phyloP scores from a whole-genome alignment of 2,888 invertebrate genomes.

The Diadegma fenestrale region DNA sequence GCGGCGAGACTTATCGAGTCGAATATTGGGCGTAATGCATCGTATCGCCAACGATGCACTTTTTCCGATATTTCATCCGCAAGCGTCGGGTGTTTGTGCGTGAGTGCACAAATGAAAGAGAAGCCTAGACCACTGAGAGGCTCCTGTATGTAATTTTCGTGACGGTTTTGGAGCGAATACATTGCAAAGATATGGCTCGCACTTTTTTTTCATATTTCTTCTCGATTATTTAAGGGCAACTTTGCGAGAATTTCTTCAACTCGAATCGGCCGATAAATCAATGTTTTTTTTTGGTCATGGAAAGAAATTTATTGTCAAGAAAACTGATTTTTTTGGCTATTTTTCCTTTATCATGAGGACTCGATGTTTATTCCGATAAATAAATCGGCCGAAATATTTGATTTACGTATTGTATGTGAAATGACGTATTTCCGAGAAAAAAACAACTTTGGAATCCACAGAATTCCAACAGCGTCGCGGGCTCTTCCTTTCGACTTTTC shows the following conservation, averaged over 20 bases:
- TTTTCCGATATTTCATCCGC: slow-evolving; percentile 73
- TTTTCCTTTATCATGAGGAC: too few relatives aligned
- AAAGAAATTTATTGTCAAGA: neutral
- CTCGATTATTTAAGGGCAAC: neutral
- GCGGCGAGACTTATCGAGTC: slow-evolving; percentile 71
- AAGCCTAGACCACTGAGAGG: neutral
- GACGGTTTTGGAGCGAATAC: slow-evolving; percentile 15
- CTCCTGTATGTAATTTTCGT: slow-evolving; percentile 10
- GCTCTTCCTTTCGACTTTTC: neutral
- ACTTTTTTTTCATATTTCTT: neutral
- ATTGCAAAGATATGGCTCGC: neutral
- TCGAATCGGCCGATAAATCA: neutral
- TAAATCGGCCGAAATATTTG: too few relatives aligned
- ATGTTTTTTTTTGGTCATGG: neutral
- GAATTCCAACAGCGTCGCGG: too few relatives aligned
- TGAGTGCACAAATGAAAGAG: slow-evolving; percentile 1
- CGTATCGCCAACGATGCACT: slow-evolving; percentile 69
- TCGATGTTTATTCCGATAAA: too few relatives aligned
- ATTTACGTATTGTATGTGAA: too few relatives aligned
- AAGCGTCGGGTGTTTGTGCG: neutral
- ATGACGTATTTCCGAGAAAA: neutral
- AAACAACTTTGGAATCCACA: too few relatives aligned
- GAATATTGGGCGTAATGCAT: slow-evolving; percentile 73
- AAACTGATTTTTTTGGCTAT: neutral
- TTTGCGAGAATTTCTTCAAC: neutral